phyloP scores from a whole-genome alignment of 1,140 invertebrate species.

The Diachasmimorpha longicaudata region DNA sequence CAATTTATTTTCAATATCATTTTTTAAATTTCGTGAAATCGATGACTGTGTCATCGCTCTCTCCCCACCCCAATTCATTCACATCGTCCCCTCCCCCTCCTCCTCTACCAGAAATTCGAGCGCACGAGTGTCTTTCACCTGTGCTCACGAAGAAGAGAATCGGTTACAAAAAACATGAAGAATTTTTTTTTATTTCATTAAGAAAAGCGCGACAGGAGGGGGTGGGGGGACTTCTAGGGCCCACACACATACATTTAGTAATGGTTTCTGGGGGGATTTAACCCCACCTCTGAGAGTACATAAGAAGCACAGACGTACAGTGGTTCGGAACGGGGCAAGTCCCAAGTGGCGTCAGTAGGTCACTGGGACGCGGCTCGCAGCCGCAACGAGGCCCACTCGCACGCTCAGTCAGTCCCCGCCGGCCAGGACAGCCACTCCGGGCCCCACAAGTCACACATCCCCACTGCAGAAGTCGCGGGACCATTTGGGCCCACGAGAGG shows the following conservation, averaged over 20 bases:
- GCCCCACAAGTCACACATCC: constrained; percentile 22
- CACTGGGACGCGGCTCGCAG: constrained; percentile 58
- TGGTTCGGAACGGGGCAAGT: background rate
- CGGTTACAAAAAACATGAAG: background rate
- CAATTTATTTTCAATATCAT: no score
- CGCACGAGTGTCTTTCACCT: constrained; percentile 43
- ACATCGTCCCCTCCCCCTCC: constrained; percentile 20
- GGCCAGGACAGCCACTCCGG: constrained; percentile 53
- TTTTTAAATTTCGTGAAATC: background rate
- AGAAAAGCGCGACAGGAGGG: background rate
- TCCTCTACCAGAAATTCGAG: constrained; percentile 7
- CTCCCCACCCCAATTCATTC: background rate
- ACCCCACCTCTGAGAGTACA: background rate
- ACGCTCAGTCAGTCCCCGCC: constrained; percentile 52
- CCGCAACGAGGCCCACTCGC: constrained; percentile 44
- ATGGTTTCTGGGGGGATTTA: constrained; percentile 11
- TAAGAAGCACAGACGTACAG: background rate
- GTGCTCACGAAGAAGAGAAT: constrained; percentile 28
- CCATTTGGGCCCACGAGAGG: no score
- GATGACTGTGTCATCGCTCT: background rate
- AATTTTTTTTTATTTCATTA: background rate
- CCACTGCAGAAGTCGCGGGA: background rate
- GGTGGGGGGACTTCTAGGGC: background rate
- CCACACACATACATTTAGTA: background rate
- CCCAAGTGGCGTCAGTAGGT: constrained; percentile 51